These are phyloP conservation scores for Cryptophagus acutangulus DNA, from an alignment of 2,888 invertebrate species.

Conservation along the genomic window DNA sequence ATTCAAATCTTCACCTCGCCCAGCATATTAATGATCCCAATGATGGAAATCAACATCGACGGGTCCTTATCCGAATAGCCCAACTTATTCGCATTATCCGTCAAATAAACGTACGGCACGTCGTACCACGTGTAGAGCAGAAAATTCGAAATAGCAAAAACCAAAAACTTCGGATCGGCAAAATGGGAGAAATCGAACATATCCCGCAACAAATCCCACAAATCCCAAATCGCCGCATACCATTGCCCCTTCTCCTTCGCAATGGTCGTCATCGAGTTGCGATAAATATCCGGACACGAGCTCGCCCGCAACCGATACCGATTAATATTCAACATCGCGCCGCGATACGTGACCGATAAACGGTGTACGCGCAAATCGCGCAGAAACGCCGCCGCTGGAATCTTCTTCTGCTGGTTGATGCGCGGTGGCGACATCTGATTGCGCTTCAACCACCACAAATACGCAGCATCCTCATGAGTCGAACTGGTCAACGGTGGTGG, in stretches of 20 bases:
- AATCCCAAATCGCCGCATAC: slow-evolving; percentile 70
- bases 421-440: slow-evolving; percentile 46
- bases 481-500: slow-evolving; percentile 34
- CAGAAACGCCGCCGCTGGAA: slow-evolving; percentile 60
- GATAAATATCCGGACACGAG: slow-evolving; percentile 86
- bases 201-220: slow-evolving; percentile 70
- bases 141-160: slow-evolving; percentile 85
- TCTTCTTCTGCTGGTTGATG: slow-evolving; percentile 40
- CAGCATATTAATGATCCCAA: slow-evolving; percentile 82
- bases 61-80: slow-evolving; percentile 69
- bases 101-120: slow-evolving; percentile 87
- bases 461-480: slow-evolving; percentile 48
- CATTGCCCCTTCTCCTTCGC: slow-evolving; percentile 74
- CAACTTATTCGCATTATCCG: slow-evolving; percentile 67
- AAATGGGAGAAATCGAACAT: slow-evolving; percentile 81
- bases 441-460: slow-evolving; percentile 56
- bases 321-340: slow-evolving; percentile 81
- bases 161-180: slow-evolving; percentile 64
- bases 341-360: slow-evolving; percentile 75
- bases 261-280: slow-evolving; percentile 80
- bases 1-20: slow-evolving; percentile 65
- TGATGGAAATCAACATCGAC: slow-evolving; percentile 78
- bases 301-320: slow-evolving; percentile 75
- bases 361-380: slow-evolving; percentile 71
- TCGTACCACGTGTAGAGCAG: slow-evolving; percentile 90